phyloP scores from a whole-genome alignment of 2,797 vertebrate genomes.

The Pyrocephalus nanus region DNA sequence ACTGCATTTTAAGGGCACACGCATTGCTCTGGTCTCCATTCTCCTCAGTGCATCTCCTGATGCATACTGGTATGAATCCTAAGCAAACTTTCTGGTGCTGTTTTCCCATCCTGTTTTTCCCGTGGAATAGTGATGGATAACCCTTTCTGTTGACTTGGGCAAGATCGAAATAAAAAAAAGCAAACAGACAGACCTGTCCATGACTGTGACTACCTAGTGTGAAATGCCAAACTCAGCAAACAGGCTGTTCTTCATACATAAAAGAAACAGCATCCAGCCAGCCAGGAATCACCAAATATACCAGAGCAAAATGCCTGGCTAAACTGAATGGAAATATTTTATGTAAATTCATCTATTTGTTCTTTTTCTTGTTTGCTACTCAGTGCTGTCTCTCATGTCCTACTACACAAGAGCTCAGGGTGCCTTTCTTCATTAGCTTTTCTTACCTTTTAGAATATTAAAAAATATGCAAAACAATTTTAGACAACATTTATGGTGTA shows the following conservation, averaged over 20 bases:
- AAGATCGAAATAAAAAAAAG: neutral
- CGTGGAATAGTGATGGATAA: neutral
- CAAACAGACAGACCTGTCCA: neutral
- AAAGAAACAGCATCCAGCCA: neutral
- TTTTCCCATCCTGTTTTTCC: neutral
- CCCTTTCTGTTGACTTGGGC: constrained; percentile 8
- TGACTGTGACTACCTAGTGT: neutral
- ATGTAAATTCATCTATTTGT: neutral
- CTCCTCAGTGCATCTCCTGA: neutral
- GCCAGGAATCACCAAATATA: neutral
- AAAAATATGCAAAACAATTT: neutral
- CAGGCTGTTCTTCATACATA: neutral
- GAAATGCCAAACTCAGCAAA: neutral
- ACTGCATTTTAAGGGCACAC: neutral
- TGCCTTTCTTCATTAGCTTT: neutral
- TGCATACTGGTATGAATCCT: neutral
- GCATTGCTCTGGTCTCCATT: neutral
- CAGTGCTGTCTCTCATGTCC: neutral
- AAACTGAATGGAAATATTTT: neutral
- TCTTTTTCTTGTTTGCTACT: neutral
- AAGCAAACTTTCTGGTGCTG: neutral
- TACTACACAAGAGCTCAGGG: neutral
- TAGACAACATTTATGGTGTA: neutral
- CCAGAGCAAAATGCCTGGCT: neutral
- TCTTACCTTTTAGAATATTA: neutral